Conservation (phyloP, 2,797 vertebrate species). For the Lepilemur septentrionalis region DNA sequence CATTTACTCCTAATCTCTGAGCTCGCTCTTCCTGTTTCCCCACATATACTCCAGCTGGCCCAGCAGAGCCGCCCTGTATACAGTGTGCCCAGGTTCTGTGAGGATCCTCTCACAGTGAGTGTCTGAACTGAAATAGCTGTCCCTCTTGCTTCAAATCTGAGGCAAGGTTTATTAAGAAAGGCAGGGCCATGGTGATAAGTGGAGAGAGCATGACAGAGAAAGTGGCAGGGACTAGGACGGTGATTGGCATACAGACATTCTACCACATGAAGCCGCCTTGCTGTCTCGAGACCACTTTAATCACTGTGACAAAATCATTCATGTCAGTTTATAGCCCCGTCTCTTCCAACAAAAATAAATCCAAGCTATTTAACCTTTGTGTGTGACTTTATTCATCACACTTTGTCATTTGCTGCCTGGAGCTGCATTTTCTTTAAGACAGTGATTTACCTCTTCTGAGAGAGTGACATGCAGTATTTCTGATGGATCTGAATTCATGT, state of each 20-base stretch:
- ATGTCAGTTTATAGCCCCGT: slow-evolving; percentile 33
- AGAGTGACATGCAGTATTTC: slow-evolving; percentile 47
- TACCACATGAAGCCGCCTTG: background rate
- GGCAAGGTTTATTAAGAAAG: background rate
- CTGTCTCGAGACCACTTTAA: slow-evolving; percentile 23
- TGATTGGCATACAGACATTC: background rate
- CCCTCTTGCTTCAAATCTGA: background rate
- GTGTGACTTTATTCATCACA: background rate
- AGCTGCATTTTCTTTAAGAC: slow-evolving; percentile 59
- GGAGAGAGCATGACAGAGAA: background rate
- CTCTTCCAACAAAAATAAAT: slow-evolving; percentile 49
- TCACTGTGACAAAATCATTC: slow-evolving; percentile 41
- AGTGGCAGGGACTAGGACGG: background rate
- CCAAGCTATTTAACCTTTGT: slow-evolving; percentile 52
- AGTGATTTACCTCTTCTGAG: slow-evolving; percentile 56
- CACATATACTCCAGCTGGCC: background rate
- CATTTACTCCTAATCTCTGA: background rate
- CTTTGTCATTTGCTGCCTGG: slow-evolving; percentile 43
- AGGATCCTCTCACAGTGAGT: background rate
- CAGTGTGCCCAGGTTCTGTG: background rate
- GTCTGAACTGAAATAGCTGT: background rate
- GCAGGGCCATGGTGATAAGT: background rate
- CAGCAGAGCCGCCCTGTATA: background rate
- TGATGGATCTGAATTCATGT: slow-evolving; percentile 46
- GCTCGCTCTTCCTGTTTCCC: background rate